Evolutionary conservation across 2,797 vertebrate species (phyloP), one percentile per base, ranked within the genome.

Genomic region (Phrynocephalus vlangalii): DNA sequence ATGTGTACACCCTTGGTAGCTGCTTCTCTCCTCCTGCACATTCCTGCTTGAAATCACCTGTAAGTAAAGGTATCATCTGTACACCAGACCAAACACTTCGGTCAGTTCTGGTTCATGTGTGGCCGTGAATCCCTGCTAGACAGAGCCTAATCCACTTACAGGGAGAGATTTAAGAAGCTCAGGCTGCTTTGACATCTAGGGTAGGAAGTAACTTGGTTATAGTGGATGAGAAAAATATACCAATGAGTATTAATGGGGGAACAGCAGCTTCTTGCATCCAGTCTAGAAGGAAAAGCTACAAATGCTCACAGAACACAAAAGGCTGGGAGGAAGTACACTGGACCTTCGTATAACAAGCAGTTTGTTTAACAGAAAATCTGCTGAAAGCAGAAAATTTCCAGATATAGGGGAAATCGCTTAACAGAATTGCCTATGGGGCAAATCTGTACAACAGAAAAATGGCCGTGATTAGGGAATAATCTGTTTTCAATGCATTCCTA

Each of bases 171-270:
- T 81, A 80, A 82, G 72, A 48, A 76, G 24, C 7, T 77, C 33
- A 26, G 72, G 33, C 30, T 82, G 63, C 60, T 85, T 76, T 70
- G 30, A 33, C 71, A 77, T 82, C 16, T 70, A n/a, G 79, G 48
- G 30, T 76, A 85, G 81, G 48, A 81, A 33, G 10, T 85, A 76
- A 89, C 48, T 82, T 85, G 71, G 72, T 82, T 77, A 82, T 75
- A 20, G 50, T 82, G 71, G 68, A 81, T 30, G 71, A 60, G 33
- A 52, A 56, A 28, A 28, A 79, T 48, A 48, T 26, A 52, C 67
- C 48, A 83, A 83, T 60, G 52, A 26, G 20, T 50, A 18, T 63
- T 63, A 68, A 84, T 79, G 67, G 38, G 33, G 22, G 63, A 82
- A 76, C 60, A 24, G 28, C 60, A 76, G 28, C 76, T 82, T 56